These are phyloP conservation scores for Atopsyche davidsoni DNA, from an alignment of 1,140 invertebrate genomes.

Conservation along the genomic window DNA sequence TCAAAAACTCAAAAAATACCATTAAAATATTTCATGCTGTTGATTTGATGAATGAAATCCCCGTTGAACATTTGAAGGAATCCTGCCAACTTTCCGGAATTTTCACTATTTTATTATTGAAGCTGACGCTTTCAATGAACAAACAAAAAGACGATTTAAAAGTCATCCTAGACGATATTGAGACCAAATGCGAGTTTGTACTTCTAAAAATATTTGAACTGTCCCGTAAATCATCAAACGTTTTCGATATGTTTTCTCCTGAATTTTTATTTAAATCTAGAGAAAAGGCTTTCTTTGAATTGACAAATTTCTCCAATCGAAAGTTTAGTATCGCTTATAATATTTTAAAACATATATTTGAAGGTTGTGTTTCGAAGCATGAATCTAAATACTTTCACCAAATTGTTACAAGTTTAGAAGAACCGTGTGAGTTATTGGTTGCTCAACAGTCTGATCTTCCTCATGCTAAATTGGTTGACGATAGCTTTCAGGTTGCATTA, in stretches of 20 bases:
- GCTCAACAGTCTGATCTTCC: neutral
- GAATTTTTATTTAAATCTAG: constrained; percentile 5
- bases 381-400: constrained; percentile 10
- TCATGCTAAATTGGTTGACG: constrained; percentile 4
- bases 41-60: constrained; percentile 14
- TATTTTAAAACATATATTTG: constrained; percentile 19
- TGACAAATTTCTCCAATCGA: neutral
- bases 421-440: neutral
- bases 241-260: constrained; percentile 17
- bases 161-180: constrained; percentile 12
- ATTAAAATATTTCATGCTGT: constrained; percentile 13
- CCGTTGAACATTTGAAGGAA: constrained; percentile 23
- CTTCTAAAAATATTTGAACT: constrained; percentile 23
- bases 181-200: constrained; percentile 12
- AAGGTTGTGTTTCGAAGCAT: constrained; percentile 15
- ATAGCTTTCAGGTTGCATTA: constrained; percentile 17
- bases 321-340: constrained; percentile 10
- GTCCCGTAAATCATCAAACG: constrained; percentile 18
- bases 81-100: constrained; percentile 13
- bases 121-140: constrained; percentile 5
- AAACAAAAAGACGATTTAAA: constrained; percentile 5
- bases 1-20: constrained; percentile 8
- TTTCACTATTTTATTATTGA: constrained; percentile 13
- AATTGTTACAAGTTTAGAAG: constrained; percentile 6
- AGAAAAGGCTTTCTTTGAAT: constrained; percentile 19